A percentile compares a stretch with the other conserved stretches of the same genome.
Evolutionary conservation across 2,113 vertebrate genomes (phyloP).

Genomic region (Actenoides lindsayi): DNA sequence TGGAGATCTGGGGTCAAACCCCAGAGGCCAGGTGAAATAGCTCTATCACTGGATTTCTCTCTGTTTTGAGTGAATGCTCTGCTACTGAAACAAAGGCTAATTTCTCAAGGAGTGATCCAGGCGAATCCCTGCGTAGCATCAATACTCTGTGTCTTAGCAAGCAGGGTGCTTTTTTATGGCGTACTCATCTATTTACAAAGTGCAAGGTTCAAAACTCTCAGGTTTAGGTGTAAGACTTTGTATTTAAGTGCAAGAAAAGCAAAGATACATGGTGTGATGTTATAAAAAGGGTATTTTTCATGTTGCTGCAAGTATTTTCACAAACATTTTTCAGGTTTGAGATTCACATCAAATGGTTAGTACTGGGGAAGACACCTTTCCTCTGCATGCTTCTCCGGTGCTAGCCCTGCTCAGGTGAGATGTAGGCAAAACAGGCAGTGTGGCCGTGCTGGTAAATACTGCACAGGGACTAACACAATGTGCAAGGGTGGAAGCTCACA

Average conservation of each 20-base stretch:
- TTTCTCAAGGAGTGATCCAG: background rate
- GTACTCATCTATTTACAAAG: background rate
- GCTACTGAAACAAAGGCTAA: background rate
- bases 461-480: background rate
- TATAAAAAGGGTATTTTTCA: background rate
- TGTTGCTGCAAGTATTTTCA: background rate
- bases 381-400: background rate
- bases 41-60: background rate
- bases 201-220: background rate
- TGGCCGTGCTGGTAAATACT: background rate
- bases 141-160: background rate
- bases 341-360: background rate
- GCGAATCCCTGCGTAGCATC: background rate
- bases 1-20: background rate
- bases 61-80: background rate
- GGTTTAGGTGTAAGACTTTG: background rate
- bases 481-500: background rate
- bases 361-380: background rate
- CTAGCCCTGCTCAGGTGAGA: background rate
- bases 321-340: background rate
- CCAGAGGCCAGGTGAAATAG: background rate
- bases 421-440: background rate
- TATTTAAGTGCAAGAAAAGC: background rate
- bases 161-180: background rate
- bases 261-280: background rate